Evolutionary conservation across 2,888 invertebrate species (phyloP).

Genomic region (Xestobium rufovillosum): DNA sequence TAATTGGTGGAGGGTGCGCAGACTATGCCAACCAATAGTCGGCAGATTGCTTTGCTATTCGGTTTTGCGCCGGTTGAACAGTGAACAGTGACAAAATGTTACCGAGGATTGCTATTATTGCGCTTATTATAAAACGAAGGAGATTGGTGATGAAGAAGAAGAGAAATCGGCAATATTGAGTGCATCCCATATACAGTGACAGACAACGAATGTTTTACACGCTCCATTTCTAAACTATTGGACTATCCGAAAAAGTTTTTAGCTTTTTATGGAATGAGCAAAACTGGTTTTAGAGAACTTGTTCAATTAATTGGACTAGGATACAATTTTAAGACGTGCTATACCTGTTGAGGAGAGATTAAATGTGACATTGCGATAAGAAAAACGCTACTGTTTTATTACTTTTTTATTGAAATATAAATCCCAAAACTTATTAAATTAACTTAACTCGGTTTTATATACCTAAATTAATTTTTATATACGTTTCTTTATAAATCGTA

Average conservation of each 20-base stretch:
- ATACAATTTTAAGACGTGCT: slow-evolving; percentile 13
- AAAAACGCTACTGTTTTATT: too few species aligned
- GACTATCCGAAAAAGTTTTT: slow-evolving; percentile 14
- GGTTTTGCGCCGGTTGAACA: slow-evolving; percentile 6
- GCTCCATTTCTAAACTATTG: slow-evolving; percentile 17
- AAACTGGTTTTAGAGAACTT: slow-evolving; percentile 14
- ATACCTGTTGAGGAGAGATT: slow-evolving; percentile 16
- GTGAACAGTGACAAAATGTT: too few species aligned
- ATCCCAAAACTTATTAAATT: slow-evolving; percentile 3
- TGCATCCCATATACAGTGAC: slow-evolving; percentile 19
- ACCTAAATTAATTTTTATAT: slow-evolving; percentile 6
- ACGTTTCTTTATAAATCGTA: slow-evolving; percentile 12
- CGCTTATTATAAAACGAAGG: slow-evolving; percentile 9
- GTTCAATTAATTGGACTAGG: slow-evolving; percentile 14
- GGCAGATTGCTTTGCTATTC: slow-evolving; percentile 4
- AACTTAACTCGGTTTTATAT: not conserved
- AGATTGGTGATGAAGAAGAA: slow-evolving; percentile 15
- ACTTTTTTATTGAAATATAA: slow-evolving; percentile 7
- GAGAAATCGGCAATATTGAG: slow-evolving; percentile 19
- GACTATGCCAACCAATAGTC: slow-evolving; percentile 11
- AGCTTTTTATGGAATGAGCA: slow-evolving; percentile 16
- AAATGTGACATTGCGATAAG: slow-evolving; percentile 14
- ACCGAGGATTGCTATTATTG: slow-evolving; percentile 13
- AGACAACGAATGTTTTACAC: slow-evolving; percentile 20
- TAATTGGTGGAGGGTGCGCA: slow-evolving; percentile 9